Conservation (phyloP, 2,797 vertebrate species). For the Harpagifer antarcticus region DNA sequence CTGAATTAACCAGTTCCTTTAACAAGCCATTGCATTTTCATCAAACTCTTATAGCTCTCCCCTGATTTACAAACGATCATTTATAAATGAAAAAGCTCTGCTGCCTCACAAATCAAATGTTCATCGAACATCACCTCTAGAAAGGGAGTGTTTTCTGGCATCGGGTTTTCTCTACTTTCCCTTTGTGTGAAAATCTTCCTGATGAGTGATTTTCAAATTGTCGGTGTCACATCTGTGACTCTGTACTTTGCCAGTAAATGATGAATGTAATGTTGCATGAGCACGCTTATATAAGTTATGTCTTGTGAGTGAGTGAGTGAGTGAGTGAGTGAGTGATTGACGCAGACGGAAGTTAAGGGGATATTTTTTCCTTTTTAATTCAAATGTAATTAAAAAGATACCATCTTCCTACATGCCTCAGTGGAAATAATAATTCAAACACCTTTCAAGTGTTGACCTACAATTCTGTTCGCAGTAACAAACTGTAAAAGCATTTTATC, state of each 20-base stretch:
- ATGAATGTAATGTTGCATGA: slow-evolving; percentile 64
- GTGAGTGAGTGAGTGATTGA: slow-evolving; percentile 19
- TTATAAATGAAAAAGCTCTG: slow-evolving; percentile 58
- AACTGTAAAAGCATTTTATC: slow-evolving; percentile 19
- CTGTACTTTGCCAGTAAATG: slow-evolving; percentile 65
- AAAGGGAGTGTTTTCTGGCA: slow-evolving; percentile 50
- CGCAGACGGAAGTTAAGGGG: slow-evolving; percentile 39
- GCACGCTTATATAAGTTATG: slow-evolving; percentile 49
- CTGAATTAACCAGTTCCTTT: slow-evolving; percentile 62
- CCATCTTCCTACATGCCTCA: slow-evolving; percentile 57
- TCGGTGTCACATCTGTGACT: slow-evolving; percentile 71
- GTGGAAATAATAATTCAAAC: slow-evolving; percentile 57
- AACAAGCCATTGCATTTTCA: slow-evolving; percentile 62
- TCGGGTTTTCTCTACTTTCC: slow-evolving; percentile 31
- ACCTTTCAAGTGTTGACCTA: slow-evolving; percentile 52
- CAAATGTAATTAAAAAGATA: slow-evolving; percentile 73
- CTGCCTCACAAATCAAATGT: slow-evolving; percentile 59
- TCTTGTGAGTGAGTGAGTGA: not conserved
- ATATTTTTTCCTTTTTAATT: slow-evolving; percentile 27
- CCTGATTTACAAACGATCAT: slow-evolving; percentile 63
- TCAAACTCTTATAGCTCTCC: slow-evolving; percentile 69
- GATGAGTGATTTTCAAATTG: slow-evolving; percentile 63
- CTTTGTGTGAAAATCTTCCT: slow-evolving; percentile 48
- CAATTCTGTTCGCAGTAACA: slow-evolving; percentile 29
- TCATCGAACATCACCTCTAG: slow-evolving; percentile 68